phyloP scores from a whole-genome alignment of 30 jellyfish, hydroid and myxozoan genomes.

The Aurelia coerulea region DNA sequence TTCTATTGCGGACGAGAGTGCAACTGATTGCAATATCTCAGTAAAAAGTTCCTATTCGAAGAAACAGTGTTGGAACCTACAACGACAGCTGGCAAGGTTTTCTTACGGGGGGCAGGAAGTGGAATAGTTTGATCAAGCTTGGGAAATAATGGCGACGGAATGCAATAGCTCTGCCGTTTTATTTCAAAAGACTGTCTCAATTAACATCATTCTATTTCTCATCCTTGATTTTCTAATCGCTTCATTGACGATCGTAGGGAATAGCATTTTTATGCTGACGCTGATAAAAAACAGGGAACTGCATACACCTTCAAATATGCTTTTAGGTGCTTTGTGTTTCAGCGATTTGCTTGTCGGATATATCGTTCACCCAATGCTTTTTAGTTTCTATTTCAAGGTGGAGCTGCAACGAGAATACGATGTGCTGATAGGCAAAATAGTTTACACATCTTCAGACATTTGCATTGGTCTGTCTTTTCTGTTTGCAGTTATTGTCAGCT shows the following conservation, averaged over 20 bases:
- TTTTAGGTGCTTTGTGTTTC: not conserved
- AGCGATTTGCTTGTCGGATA: conserved; percentile 6
- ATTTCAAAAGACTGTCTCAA: not conserved
- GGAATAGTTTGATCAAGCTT: too few species aligned
- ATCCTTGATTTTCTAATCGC: not conserved
- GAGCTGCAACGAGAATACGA: not conserved
- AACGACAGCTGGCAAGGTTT: too few species aligned
- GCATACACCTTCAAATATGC: conserved; percentile 13
- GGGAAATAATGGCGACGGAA: too few species aligned
- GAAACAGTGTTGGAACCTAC: too few species aligned
- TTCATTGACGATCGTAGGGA: not conserved
- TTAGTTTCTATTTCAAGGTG: not conserved
- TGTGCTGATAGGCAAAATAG: not conserved
- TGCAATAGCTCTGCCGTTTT: too few species aligned
- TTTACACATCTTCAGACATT: not conserved
- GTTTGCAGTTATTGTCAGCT: not conserved
- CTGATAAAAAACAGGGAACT: not conserved
- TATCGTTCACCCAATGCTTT: not conserved
- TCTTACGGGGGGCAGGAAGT: too few species aligned
- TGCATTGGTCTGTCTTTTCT: not conserved
- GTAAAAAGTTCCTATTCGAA: too few species aligned
- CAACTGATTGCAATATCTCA: too few species aligned
- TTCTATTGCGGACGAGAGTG: too few species aligned
- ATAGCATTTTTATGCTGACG: not conserved
- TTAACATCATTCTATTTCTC: not conserved